Percentiles rank a stretch among this genome's conserved stretches.
Evolutionary conservation across 1,140 invertebrate species (phyloP).

Genomic region (Ectropis grisescens): DNA sequence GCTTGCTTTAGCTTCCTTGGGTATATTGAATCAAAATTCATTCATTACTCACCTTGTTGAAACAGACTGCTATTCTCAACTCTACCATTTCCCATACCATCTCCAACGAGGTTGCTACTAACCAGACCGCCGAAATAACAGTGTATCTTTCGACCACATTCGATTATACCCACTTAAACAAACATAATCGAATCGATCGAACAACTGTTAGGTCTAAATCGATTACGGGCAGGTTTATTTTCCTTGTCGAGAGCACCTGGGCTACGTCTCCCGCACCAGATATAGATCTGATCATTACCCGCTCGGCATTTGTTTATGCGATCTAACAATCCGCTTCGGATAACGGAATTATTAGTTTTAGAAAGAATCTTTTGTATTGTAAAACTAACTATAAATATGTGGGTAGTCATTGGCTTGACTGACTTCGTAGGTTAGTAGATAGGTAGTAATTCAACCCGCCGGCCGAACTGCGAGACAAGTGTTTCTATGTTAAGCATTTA

Average conservation of each 20-base stretch:
- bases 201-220: slow-evolving; percentile 47
- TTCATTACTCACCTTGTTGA: too few species aligned
- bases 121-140: slow-evolving; percentile 14
- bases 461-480: too few species aligned
- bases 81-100: neutral
- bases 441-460: too few species aligned
- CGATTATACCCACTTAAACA: slow-evolving; percentile 19
- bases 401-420: too few species aligned
- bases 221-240: slow-evolving; percentile 54
- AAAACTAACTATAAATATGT: too few species aligned
- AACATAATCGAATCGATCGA: slow-evolving; percentile 30
- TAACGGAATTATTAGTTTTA: too few species aligned
- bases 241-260: slow-evolving; percentile 49
- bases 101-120: slow-evolving; percentile 6
- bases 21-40: too few species aligned
- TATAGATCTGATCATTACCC: slow-evolving; percentile 49
- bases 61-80: too few species aligned
- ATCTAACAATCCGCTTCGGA: neutral
- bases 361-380: too few species aligned
- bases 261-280: slow-evolving; percentile 38
- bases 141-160: slow-evolving; percentile 13
- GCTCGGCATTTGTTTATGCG: neutral
- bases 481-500: too few species aligned
- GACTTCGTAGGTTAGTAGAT: too few species aligned
- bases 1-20: too few species aligned